phyloP scores from a whole-genome alignment of 2,113 vertebrate species.

The Thomomys bottae region DNA sequence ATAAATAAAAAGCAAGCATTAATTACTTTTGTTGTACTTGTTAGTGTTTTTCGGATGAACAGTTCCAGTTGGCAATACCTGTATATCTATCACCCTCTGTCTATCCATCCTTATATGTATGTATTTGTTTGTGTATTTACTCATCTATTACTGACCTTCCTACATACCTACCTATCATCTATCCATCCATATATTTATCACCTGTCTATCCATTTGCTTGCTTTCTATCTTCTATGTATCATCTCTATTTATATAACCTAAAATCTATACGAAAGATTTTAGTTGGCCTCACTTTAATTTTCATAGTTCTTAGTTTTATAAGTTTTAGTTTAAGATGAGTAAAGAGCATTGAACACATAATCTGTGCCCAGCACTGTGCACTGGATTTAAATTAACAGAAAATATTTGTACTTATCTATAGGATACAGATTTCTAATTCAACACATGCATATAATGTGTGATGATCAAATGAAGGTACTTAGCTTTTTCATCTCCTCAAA shows the following conservation, averaged over 20 bases:
- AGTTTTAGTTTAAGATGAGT: constrained; percentile 13
- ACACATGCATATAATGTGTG: neutral
- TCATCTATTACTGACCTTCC: neutral
- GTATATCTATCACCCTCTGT: neutral
- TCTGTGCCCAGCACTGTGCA: neutral
- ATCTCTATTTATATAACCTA: neutral
- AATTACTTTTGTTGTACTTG: neutral
- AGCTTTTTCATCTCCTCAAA: neutral
- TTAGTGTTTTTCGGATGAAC: neutral
- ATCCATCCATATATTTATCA: neutral
- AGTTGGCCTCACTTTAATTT: constrained; percentile 34
- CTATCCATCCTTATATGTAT: neutral
- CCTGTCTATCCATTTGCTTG: neutral
- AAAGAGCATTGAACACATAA: neutral
- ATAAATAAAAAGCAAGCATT: neutral
- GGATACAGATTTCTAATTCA: neutral
- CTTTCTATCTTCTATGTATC: neutral
- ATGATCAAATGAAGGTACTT: neutral
- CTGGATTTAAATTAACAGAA: neutral
- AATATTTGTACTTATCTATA: neutral
- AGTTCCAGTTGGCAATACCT: neutral
- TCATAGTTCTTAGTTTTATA: neutral
- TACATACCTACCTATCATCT: neutral
- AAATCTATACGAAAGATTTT: constrained; percentile 10
- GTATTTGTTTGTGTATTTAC: too few relatives aligned